Percentiles rank a stretch among this genome's conserved stretches.
phyloP scores from a whole-genome alignment of 2,888 invertebrate species.

The Timema podura region DNA sequence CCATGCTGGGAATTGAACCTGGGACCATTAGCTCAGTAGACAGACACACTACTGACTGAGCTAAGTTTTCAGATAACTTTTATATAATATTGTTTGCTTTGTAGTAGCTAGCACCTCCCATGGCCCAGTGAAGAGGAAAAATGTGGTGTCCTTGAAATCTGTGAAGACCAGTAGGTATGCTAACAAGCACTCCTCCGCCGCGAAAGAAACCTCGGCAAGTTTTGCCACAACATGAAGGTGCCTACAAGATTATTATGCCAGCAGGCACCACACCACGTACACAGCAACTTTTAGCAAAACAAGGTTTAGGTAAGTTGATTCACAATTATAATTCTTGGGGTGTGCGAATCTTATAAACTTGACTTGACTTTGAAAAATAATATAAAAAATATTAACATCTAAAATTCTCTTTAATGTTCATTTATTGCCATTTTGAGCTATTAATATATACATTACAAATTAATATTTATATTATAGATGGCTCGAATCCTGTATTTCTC shows the following conservation, averaged over 20 bases:
- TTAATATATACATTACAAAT: no score
- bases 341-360: not conserved
- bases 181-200: not conserved
- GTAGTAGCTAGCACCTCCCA: no score
- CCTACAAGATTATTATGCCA: slow-evolving; percentile 50
- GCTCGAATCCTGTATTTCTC: no score
- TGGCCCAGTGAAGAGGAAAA: no score
- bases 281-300: slow-evolving; percentile 41
- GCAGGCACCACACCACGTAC: slow-evolving; percentile 45
- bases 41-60: no score
- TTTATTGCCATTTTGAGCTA: no score
- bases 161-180: not conserved
- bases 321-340: not conserved
- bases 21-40: no score
- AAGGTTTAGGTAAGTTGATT: slow-evolving; percentile 22
- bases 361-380: not conserved
- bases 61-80: no score
- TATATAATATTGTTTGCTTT: no score
- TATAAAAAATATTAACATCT: not conserved
- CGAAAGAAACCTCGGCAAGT: slow-evolving; percentile 43
- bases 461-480: no score
- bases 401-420: not conserved
- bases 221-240: slow-evolving; percentile 53
- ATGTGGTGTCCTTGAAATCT: not conserved
- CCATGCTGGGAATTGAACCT: no score